Evolutionary conservation across 1,140 invertebrate genomes (phyloP), one percentile per base, ranked within the genome.

Genomic region (Thaumatotibia leucotreta): DNA sequence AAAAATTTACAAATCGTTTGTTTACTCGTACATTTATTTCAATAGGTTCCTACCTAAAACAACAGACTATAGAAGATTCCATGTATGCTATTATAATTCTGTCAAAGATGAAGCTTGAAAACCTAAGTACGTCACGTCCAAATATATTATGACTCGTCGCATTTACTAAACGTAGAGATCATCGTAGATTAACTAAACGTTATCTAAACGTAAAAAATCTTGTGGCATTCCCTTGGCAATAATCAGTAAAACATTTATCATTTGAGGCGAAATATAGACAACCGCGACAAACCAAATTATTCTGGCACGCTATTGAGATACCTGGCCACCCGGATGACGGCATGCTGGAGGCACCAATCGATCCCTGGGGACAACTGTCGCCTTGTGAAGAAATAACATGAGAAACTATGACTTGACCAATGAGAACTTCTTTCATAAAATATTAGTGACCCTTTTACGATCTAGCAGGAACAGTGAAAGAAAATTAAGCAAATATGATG

Each of bases 201-300:
- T n/a, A n/a, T n/a, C n/a, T n/a, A n/a, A n/a, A n/a, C n/a, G n/a
- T n/a, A n/a, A 23, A 24, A 54, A 27, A 54, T 50, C 17, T 23
- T 0, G 50, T 24, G 22, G 1, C 22, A 54, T 45, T 35, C 17
- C 39, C 64, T 20, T 23, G 52, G 17, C 27, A 29, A 24, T 10
- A 45, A 66, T 66, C 54, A 45, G 54, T 62, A 61, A 29, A 49
- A 6, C 52, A 66, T 66, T 61, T 29, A 33, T 66, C 54, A 66
- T 14, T 32, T 2, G 35, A 0, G 8, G 9, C 32, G 4, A 17
- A 14, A 32, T 14, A 24, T 10, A 14, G 65, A 66, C 65, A 61
- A 22, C 31, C n/a, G 17, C 27, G 17, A 8, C 14, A 45, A 45
- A 45, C 20, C 1, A 2, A 9, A 45, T 45, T 45, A 17, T 45